Evolutionary conservation across 2,888 invertebrate genomes (phyloP).

Genomic region (Andrena trimmerana): DNA sequence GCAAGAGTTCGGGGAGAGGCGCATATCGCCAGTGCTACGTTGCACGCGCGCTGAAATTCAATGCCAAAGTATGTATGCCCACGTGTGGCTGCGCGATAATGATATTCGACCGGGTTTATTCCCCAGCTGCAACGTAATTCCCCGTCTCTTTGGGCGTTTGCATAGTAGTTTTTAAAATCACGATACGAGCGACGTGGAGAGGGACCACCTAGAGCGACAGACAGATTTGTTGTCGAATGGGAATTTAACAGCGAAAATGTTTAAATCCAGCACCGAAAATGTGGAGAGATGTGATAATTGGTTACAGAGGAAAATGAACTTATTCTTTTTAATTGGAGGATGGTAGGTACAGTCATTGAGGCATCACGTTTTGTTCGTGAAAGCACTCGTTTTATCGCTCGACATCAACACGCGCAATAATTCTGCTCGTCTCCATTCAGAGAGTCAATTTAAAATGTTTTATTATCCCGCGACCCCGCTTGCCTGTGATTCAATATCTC

Average conservation of each 20-base stretch:
- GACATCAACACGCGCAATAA: conserved; percentile 29
- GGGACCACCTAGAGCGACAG: too few relatives aligned
- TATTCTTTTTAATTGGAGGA: too few relatives aligned
- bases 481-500: conserved; percentile 24
- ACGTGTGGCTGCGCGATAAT: conserved; percentile 68
- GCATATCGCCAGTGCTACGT: conserved; percentile 66
- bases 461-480: conserved; percentile 14
- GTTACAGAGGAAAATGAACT: too few relatives aligned
- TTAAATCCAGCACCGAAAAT: too few relatives aligned
- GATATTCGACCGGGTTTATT: conserved; percentile 68
- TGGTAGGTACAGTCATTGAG: too few relatives aligned
- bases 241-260: too few relatives aligned
- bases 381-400: conserved; percentile 1
- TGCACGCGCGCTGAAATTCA: conserved; percentile 75
- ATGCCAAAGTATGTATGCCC: conserved; percentile 63
- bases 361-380: background rate
- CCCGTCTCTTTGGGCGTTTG: conserved; percentile 4
- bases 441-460: conserved; percentile 46
- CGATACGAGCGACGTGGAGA: conserved; percentile 3
- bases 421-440: background rate
- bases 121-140: conserved; percentile 39
- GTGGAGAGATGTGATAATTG: too few relatives aligned
- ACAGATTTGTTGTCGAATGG: too few relatives aligned
- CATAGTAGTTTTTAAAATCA: conserved; percentile 7
- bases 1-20: conserved; percentile 31